Base-by-base conservation (phyloP, 2,797 vertebrate species). In the Microctenopoma stevenorrisi region DNA sequence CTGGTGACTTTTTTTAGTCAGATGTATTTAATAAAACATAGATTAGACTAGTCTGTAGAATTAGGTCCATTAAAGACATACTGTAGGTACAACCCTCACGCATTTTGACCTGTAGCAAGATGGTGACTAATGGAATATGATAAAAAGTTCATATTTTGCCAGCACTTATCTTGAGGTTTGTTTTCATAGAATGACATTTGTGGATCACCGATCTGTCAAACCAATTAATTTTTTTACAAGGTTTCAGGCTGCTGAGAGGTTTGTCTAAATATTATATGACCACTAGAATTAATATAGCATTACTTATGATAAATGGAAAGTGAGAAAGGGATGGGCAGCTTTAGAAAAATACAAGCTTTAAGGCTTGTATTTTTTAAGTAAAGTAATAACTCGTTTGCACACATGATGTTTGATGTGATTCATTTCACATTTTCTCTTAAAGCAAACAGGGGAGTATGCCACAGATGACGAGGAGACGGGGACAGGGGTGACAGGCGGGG, bases 391-490 rank as follows among this genome's bases (percentile, higher is more conserved):
- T 2, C 14, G 50, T 28, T 14, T 10, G 4, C 30, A 28, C 16
- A 37, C 3, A 28, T 40, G 3, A 16, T 26, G 42, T 62, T 10
- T 42, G 12, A 42, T 16, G 15, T n/a, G 6, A 48, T 65, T 77
- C 46, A 64, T 50, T 63, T 33, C 48, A n/a, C 10, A 0, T 68
- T 60, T 64, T 35, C 57, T 80, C 72, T 64, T 14, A 52, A 60
- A 88, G 90, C 94, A 99, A 95, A 99, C 98, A 28, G 98, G 98
- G 73, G 98, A 99, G 91, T 99, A 98, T 62, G 97, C 97, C 79
- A 99, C 97, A 1, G 98, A 99, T 55, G 98, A 99, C 57, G 98
- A 99, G 76, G 97, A 99, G 9, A 94, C 90, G 10, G 96, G 94
- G 46, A 93, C 94, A 6, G 79, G 91, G 3, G 91, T 88, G 72